Evolutionary conservation across 2,888 invertebrate species (phyloP), one percentile per base, ranked within the genome.

Genomic region (Nudaria mundana): DNA sequence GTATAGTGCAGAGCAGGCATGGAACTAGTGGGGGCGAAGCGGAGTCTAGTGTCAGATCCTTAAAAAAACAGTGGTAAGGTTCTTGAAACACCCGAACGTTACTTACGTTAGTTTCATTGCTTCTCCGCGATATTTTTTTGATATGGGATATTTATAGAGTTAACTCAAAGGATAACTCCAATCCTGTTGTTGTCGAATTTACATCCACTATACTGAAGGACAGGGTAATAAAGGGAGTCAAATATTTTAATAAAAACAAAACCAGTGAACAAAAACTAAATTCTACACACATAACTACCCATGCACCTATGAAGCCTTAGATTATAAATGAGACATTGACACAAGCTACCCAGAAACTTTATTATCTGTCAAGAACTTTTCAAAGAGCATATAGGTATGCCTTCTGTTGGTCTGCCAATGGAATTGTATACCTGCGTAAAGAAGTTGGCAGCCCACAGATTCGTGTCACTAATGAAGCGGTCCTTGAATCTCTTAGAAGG

Each of bases 151-250:
- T 53, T 11, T 50, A 44, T 8, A 28, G 49, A 11, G 11, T 40
- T 1, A 34, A 34, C n/a, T 12, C 43, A 0, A 41, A 42, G 25
- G 45, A 53, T 3, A 14, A 37, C 5, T 23, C 37, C 1, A 41
- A 42, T 6, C 50, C 50, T 1, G 33, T 53, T 3, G 22, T 53
- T 3, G 34, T 39, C 1, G 50, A 53, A 5, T 40, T 50, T n/a
- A 50, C 46, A 3, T 35, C 48, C 6, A 38, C 39, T 13, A 4
- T 48, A 6, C 10, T 31, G 1, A 54, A 48, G 28, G 48, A 54
- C 4, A 44, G 42, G 10, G n/a, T 32, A 1, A 8, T 32, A 1
- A 32, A 32, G 7, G 8, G 7, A 5, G 24, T 24, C 2, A 24
- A 24, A 24, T 5, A 3, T 1, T 24, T 24, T 24, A 24, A 24